Evolutionary conservation across 2,797 vertebrate species (phyloP), one percentile per base, ranked within the genome.

Genomic region (Fistularia tabacaria): DNA sequence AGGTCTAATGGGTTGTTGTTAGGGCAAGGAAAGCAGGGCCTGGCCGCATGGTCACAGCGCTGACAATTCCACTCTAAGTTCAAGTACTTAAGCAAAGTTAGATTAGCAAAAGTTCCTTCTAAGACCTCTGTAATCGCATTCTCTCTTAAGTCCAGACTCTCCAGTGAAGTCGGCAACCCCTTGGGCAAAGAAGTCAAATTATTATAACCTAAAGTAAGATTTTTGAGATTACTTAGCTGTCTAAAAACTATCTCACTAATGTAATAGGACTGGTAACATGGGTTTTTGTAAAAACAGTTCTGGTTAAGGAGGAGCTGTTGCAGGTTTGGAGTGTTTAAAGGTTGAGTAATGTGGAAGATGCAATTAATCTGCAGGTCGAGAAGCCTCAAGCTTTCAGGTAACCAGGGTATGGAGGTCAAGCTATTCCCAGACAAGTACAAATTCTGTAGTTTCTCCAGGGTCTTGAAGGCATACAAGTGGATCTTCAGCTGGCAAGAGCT

Each of bases 11-110:
- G 36, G 7, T 14, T 53, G 58, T 91, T 86, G 6, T 83, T 14
- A 3, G 71, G 81, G 52, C 94, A 95, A 13, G 93, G 91, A 58
- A 88, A 86, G 64, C 94, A 95, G 13, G 91, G 91, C 45, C 89
- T 88, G 4, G 80, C 88, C 40, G 93, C 91, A 14, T 94, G 92
- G 69, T 95, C 92, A 49, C 94, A 95, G 7, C 93, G 90, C 65
- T 94, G 93, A 63, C 94, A 94, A 51, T 95, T 95, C 81, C 93
- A 94, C 1, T 91, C 90, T 51, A 95, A 66, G 39, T 85, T 89
- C 7, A 95, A 86, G 12, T 41, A 0, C 0, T n/a, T 15, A 1
- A 95, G 86, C 6, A 42, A 14, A 0, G 79, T 85, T 38, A 95
- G 74, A 46, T 82, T 84, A 37, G 86, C 81, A 67, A 95, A 92